Evolutionary conservation across 2,113 vertebrate species (phyloP), one percentile per base, ranked within the genome.

Genomic region (Phaethon lepturus): DNA sequence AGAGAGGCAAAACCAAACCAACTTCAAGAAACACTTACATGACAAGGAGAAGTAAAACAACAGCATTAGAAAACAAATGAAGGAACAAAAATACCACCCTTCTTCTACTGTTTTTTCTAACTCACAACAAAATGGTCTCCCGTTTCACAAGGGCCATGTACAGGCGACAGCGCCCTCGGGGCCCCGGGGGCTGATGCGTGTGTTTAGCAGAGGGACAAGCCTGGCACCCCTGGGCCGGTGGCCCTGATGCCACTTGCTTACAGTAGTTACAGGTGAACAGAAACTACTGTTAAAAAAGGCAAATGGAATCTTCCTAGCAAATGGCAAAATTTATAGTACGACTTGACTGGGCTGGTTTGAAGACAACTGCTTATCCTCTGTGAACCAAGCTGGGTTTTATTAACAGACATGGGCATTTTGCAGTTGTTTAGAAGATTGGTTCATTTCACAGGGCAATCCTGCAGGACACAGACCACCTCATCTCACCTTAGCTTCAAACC

Each of bases 151-250:
- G 8, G 28, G 6, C 8, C 82, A 31, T 26, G 17, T 23, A 18
- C 5, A 44, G 22, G 12, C 13, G 9, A 28, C 15, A 17, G 58
- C 3, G 5, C 26, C 44, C 66, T 67, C 0, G 0, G 26, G 9
- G 4, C 10, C 45, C 33, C 6, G 11, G 20, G 6, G 6, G 8
- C 17, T 53, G 35, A 31, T 28, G 33, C 1, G 0, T 20, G 2
- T 45, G 42, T 52, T 56, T 14, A 76, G 53, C 53, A 86, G 50
- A 49, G 38, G 45, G 33, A 64, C 23, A 33, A 52, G 29, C 7
- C 35, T 8, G 35, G 33, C 49, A 35, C 5, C 12, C 22, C n/a
- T n/a, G 6, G 13, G 7, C n/a, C 0, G 0, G 19, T 42, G 72
- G 40, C 23, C 14, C 45, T 62, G 49, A 24, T 1, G 5, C 6